Base-by-base conservation (phyloP, 1,140 invertebrate genomes). In the Phymorhynchus buccinoides region DNA sequence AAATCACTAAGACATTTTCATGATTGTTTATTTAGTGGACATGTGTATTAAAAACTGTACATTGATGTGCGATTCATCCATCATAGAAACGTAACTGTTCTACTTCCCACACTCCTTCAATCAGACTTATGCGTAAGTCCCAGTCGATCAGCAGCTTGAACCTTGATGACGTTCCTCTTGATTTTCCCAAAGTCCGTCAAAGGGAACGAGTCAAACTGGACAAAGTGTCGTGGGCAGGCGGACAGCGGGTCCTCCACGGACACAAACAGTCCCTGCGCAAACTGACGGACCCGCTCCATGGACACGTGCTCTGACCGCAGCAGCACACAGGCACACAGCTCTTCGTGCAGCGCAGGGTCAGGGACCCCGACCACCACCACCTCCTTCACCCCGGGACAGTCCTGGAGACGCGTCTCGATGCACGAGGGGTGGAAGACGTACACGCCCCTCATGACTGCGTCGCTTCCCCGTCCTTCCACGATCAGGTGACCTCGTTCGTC, bases 241-340 rank as follows among this genome's bases (percentile, higher is more conserved):
- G 52, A 80, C 79, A 62, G 48, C n/a, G 52, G 79, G 32, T 79
- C 41, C 22, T 80, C 52, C 14, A 62, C 48, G 6, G 14, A 32
- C 79, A 66, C 42, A n/a, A 80, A 30, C n/a, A 48, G 44, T 62
- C 35, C 44, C 35, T 80, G 44, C 48, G 44, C 79, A 35, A 80
- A 80, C 6, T 80, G 3, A 52, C 79, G 79, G 1, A 80, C 48
- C 32, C 30, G 52, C 30, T 80, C 42, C 48, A 62, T 30, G 44
- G 79, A 27, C 41, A 66, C 52, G 79, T 62, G 6, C n/a, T 62
- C 48, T n/a, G 79, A 80, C 27, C 16, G n/a, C 79, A 80, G 48
- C 44, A 80, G 16, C 39, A 83, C 62, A 14, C 62, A 71, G 27
- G 81, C 81, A 32, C 81, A 83, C 1, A 83, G 39, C 68, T 83